Conservation (phyloP, 2,797 vertebrate genomes). For the Knipowitschia caucasica region DNA sequence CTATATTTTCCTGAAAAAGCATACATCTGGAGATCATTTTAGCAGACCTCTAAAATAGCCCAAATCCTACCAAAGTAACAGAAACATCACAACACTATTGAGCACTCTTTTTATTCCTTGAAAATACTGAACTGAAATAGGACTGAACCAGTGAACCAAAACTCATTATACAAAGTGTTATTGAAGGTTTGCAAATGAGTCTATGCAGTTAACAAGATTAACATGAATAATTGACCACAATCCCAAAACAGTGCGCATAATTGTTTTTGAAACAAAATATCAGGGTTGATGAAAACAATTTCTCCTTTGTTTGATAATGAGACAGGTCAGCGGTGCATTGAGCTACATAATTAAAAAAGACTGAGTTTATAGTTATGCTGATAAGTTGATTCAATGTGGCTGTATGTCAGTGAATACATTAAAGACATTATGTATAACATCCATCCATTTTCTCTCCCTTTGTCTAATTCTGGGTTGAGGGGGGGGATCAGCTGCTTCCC, state of each 20-base stretch:
- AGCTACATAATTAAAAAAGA: background rate
- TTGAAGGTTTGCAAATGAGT: background rate
- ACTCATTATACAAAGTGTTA: too few relatives aligned
- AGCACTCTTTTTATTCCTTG: too few relatives aligned
- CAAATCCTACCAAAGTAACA: background rate
- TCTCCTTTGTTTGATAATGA: background rate
- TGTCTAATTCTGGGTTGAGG: too few relatives aligned
- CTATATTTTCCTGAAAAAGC: constrained; percentile 38
- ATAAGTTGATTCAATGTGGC: background rate
- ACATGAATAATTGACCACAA: background rate
- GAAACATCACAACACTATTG: background rate
- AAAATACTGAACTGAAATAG: too few relatives aligned
- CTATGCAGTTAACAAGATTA: background rate
- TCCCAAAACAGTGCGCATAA: background rate
- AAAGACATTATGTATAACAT: too few relatives aligned
- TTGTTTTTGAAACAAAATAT: background rate
- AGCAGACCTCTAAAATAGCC: background rate
- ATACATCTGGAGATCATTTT: constrained; percentile 74
- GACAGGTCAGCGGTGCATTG: background rate
- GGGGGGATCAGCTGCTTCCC: too few relatives aligned
- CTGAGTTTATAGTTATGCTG: background rate
- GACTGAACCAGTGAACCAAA: too few relatives aligned
- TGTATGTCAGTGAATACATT: background rate
- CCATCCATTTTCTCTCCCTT: too few relatives aligned
- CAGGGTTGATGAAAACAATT: background rate